Evolutionary conservation across 2,888 invertebrate species (phyloP).

Genomic region (Cosmorhoe ocellata): DNA sequence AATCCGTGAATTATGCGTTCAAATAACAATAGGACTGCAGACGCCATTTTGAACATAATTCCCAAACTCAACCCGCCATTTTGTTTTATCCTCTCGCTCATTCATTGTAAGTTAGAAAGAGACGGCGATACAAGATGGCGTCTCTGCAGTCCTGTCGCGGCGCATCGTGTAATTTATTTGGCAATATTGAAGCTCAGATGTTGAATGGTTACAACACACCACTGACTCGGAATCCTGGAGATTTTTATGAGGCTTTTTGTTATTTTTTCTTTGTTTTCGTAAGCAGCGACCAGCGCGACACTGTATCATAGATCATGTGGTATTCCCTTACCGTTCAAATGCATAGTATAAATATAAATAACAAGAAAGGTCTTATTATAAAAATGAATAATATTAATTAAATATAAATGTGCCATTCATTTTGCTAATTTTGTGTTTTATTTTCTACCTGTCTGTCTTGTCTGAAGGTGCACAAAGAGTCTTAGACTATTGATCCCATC

Average conservation of each 20-base stretch:
- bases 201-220: constrained; percentile 46
- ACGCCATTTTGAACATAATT: constrained; percentile 2
- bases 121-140: constrained; percentile 5
- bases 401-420: constrained; percentile 84
- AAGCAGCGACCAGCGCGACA: constrained; percentile 46
- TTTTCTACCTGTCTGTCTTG: constrained; percentile 45
- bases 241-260: constrained; percentile 71
- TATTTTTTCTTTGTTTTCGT: constrained; percentile 48
- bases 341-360: constrained; percentile 75
- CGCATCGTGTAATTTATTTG: constrained; percentile 58
- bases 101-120: background rate
- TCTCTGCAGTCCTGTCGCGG: background rate
- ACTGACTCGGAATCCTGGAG: constrained; percentile 63
- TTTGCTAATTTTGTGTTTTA: constrained; percentile 80
- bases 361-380: constrained; percentile 81
- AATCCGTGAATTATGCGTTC: constrained; percentile 34
- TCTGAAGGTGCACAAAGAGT: too few relatives aligned
- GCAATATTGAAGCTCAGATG: constrained; percentile 55
- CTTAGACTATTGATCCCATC: too few relatives aligned
- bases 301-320: constrained; percentile 66
- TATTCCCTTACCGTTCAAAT: constrained; percentile 65
- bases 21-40: constrained; percentile 3
- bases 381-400: constrained; percentile 83
- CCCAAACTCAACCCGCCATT: too few relatives aligned
- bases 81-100: background rate